Evolutionary conservation across 2,797 vertebrate genomes (phyloP).

Genomic region (Anolis apletophallus): DNA sequence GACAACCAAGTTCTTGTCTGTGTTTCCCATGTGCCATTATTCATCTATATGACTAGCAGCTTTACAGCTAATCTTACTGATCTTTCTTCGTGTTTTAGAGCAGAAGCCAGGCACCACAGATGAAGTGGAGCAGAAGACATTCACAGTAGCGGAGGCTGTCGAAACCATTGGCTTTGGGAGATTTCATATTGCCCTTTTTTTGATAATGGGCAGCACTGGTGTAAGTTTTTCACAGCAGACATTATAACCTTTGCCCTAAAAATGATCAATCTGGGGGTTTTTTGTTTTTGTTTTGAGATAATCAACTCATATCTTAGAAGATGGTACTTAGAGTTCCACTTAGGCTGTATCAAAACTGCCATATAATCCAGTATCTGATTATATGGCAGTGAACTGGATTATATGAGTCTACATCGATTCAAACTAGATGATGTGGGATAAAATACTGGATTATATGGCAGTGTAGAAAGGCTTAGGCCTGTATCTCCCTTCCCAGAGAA

Average conservation of each 20-base stretch:
- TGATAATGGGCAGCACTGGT: conserved; percentile 93
- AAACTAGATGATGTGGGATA: too few species aligned
- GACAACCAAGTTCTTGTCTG: neutral
- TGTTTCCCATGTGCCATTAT: too few species aligned
- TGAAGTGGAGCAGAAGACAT: conserved; percentile 87
- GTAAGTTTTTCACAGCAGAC: conserved; percentile 75
- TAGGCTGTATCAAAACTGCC: too few species aligned
- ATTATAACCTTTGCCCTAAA: neutral
- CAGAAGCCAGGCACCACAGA: conserved; percentile 87
- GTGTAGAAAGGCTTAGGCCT: too few species aligned
- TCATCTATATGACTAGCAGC: neutral
- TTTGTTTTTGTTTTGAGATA: neutral
- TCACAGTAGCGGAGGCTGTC: conserved; percentile 91
- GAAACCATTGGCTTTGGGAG: conserved; percentile 91
- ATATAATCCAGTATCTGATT: too few species aligned
- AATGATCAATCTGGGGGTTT: too few species aligned
- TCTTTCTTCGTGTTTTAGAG: conserved; percentile 62
- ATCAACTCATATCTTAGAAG: neutral
- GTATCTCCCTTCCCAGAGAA: too few species aligned
- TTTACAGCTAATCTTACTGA: neutral
- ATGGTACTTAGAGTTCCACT: neutral
- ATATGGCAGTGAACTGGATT: too few species aligned
- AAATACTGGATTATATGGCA: too few species aligned
- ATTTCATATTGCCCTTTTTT: conserved; percentile 90
- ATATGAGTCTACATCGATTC: too few species aligned